Evolutionary conservation across 2,888 invertebrate genomes (phyloP).

Genomic region (Leptopilina drosophilae): DNA sequence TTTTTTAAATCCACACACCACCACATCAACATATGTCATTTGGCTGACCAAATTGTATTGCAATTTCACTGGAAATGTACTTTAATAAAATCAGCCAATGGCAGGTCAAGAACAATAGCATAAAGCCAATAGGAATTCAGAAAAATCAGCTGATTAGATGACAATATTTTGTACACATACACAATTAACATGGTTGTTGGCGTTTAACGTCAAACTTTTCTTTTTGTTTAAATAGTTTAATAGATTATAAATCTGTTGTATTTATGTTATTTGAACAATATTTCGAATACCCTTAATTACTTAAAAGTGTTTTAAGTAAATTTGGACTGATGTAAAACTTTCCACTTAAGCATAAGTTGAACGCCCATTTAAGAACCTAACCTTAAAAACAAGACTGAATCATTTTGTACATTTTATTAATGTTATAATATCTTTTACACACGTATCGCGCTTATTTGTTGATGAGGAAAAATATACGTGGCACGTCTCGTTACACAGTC

Average conservation of each 20-base stretch:
- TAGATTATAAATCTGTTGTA: neutral
- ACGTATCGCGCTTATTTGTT: constrained; percentile 24
- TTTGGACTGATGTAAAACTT: neutral
- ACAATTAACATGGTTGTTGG: neutral
- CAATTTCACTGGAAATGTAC: neutral
- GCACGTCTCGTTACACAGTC: constrained; percentile 4
- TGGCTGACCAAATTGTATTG: neutral
- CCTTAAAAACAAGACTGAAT: constrained; percentile 8
- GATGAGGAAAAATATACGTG: constrained; percentile 23
- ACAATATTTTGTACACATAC: neutral
- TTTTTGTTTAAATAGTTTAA: neutral
- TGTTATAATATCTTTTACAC: neutral
- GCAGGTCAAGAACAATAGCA: neutral
- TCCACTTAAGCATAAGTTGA: neutral
- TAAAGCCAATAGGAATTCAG: neutral
- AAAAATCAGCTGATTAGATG: neutral
- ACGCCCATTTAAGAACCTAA: neutral
- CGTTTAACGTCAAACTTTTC: neutral
- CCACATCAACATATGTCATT: constrained; percentile 16
- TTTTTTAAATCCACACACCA: constrained; percentile 8
- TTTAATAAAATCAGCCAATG: neutral
- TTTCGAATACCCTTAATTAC: neutral
- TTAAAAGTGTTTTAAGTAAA: neutral
- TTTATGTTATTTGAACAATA: neutral
- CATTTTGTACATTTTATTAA: neutral